Base-by-base conservation (phyloP, 2,888 invertebrate genomes). In the Calameuta filiformis region DNA sequence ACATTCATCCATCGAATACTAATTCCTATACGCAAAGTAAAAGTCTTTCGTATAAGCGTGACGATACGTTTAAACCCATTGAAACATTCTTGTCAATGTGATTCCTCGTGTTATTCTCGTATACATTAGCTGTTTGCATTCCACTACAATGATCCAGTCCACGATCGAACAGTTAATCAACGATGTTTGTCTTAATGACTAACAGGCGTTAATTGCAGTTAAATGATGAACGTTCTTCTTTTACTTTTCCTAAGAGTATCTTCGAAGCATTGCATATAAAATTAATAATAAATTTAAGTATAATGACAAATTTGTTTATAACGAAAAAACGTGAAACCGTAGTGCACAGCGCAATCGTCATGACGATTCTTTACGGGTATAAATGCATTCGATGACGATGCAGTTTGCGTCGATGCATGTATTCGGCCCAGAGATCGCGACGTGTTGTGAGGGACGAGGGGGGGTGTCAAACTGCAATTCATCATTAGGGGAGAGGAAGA, bases 391-490 rank as follows among this genome's bases (percentile, higher is more conserved):
- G 79, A 81, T 87, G 87, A 87, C 87, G 83, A 79, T 82, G 86
- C 86, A 84, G 83, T 81, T 79, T 77, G n/a, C n/a, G 40, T 35
- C 69, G 56, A 37, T 23, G 33, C 71, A 31, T 71, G 71, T 71
- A 15, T 23, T 31, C 30, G 4, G 31, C 31, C 12, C 31, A 31
- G 2, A 31, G 33, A 31, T 31, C 71, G 31, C 71, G 31, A 34
- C 31, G 3, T 23, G 56, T 9, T 56, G 9, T 2, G 56, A 12
- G 23, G 23, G 23, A 9, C 4, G 30, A 15, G 30, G 30, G 69
- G 76, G 23, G 79, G 76, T 75, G 74, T 35, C 85, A 89, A 88
- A 89, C 85, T 86, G 89, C 86, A 86, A 89, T 89, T 88, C 88
- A 89, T 89, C 89, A 87, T 81, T 81, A 75, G 81, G 73, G 56